Evolutionary conservation across 2,113 vertebrate species (phyloP).

Genomic region (Balaeniceps rex): DNA sequence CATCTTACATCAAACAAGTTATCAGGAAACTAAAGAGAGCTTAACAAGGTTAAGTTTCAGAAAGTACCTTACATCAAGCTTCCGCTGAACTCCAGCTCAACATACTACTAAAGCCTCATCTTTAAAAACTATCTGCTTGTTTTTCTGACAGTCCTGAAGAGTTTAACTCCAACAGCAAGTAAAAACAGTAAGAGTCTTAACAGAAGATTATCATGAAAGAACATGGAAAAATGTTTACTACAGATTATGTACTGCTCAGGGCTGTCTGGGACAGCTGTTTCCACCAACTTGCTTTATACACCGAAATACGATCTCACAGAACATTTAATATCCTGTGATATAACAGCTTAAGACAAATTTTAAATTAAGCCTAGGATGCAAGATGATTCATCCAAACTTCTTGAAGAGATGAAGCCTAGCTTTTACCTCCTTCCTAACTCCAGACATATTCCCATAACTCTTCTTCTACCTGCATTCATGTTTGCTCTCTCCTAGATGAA

Average conservation of each 20-base stretch:
- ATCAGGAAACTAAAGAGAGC: neutral
- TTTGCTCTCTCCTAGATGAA: neutral
- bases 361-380: neutral
- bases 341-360: neutral
- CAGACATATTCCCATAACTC: neutral
- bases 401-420: neutral
- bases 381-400: neutral
- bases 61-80: neutral
- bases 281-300: neutral
- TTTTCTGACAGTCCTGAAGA: neutral
- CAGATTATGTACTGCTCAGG: neutral
- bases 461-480: neutral
- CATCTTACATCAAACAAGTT: neutral
- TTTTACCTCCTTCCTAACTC: neutral
- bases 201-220: neutral
- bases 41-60: neutral
- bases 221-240: neutral
- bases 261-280: neutral
- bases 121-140: neutral
- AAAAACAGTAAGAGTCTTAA: neutral
- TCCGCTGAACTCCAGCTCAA: neutral
- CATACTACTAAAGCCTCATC: neutral
- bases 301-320: neutral
- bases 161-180: neutral
- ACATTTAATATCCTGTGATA: neutral